phyloP scores from a whole-genome alignment of 1,140 invertebrate species.

The Eurosta solidaginis region DNA sequence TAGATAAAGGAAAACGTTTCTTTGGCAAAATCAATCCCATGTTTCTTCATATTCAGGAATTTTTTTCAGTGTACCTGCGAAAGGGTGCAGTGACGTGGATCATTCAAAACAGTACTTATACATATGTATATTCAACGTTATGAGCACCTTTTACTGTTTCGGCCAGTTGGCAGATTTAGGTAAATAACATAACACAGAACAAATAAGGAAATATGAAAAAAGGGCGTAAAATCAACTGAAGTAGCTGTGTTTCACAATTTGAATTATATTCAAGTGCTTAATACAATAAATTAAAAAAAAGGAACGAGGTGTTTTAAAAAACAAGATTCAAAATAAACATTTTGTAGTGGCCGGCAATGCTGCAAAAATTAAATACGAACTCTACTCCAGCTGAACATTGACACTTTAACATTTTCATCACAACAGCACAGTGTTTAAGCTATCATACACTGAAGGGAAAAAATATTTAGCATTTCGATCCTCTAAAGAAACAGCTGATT shows the following conservation, averaged over 20 bases:
- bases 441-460: too few relatives aligned
- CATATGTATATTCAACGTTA: too few relatives aligned
- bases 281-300: neutral
- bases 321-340: neutral
- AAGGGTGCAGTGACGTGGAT: too few relatives aligned
- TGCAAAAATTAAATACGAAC: too few relatives aligned
- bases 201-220: neutral
- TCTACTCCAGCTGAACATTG: neutral
- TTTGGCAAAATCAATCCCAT: too few relatives aligned
- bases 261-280: neutral
- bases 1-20: too few relatives aligned
- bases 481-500: too few relatives aligned
- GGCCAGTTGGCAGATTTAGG: neutral
- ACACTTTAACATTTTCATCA: neutral
- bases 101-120: too few relatives aligned
- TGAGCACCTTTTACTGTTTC: conserved; percentile 8
- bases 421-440: neutral
- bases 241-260: neutral
- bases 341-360: neutral
- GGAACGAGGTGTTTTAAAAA: neutral
- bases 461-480: too few relatives aligned
- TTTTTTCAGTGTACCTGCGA: too few relatives aligned
- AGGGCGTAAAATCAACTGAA: neutral
- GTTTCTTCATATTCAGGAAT: too few relatives aligned
- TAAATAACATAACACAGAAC: neutral